Evolutionary conservation across 2,113 vertebrate species (phyloP), one percentile per base, ranked within the genome.

Genomic region (Daboia siamensis): DNA sequence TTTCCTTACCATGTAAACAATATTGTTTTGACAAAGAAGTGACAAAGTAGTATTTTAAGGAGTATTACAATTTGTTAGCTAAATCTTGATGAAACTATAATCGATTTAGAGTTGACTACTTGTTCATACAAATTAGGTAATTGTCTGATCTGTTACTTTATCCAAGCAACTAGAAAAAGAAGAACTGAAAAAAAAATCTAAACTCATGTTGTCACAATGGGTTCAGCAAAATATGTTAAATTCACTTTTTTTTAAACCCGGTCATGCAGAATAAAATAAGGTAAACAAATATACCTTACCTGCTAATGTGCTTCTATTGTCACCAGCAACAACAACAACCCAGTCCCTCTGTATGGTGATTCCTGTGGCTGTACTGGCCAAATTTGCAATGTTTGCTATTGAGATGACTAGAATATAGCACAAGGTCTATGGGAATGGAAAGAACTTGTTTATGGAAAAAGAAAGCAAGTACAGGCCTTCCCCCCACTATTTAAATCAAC

Each of bases 341-440:
- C 99, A 99, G 94, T 99, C 99, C 95, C 99, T 98, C 97, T 99
- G 99, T 97, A 99, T 99, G 91, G 98, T 98, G 96, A 99, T 99
- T 48, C 98, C 97, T 44, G 98, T 99, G 4, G 99, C 99, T 1
- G 99, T 99, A 96, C 99, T 99, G 96, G 99, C 99, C 93, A 99
- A 96, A 97, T 99, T 99, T 26, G 99, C 99, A 91, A 99, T 98
- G 95, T 99, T 99, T 94, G 99, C 99, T 93, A 99, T 98, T 94
- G 98, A 98, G 97, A 99, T 99, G 95, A 99, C 99, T 97, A 99
- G 93, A 52, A 99, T 98, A 96, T 99, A 99, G 97, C 99, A 99
- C 91, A 94, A 56, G 0, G 99, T 99, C 99, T 99, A 96, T 69
- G 92, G 61, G 95, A 95, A 96, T 0, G 4, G 86, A 55, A 89